Evolutionary conservation across 2,113 vertebrate genomes (phyloP).

Genomic region (Dolichotis patagonum): DNA sequence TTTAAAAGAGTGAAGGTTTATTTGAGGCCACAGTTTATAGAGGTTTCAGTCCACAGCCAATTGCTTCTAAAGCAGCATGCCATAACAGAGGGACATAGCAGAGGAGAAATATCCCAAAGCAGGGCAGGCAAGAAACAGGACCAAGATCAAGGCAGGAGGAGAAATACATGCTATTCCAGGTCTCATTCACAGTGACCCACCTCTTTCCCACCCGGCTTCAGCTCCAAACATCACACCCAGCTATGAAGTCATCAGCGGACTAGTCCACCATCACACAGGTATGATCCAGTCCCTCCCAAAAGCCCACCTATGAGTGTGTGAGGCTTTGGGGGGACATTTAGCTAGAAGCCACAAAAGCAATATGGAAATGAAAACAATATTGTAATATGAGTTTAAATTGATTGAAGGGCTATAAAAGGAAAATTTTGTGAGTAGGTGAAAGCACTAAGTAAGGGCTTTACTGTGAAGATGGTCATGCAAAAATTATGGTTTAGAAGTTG

Average conservation of each 20-base stretch:
- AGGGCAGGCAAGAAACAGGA: background rate
- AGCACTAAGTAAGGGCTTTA: background rate
- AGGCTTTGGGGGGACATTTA: background rate
- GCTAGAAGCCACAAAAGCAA: background rate
- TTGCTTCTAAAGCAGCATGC: background rate
- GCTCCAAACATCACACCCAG: background rate
- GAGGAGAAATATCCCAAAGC: background rate
- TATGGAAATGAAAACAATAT: background rate
- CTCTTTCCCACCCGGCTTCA: background rate
- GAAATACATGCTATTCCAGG: background rate
- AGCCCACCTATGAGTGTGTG: background rate
- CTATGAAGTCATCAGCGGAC: no score
- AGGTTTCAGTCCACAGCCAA: background rate
- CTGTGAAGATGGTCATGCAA: background rate
- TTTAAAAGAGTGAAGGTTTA: background rate
- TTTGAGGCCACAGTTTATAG: background rate
- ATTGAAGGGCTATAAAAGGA: background rate
- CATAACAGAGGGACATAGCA: background rate
- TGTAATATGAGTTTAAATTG: background rate
- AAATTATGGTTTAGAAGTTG: background rate
- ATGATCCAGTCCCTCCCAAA: background rate
- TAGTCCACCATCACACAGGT: no score
- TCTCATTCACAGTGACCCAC: background rate
- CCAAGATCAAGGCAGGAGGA: background rate
- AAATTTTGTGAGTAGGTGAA: background rate